Base-by-base conservation (phyloP, 2,797 vertebrate genomes). In the Protonibea diacanthus region DNA sequence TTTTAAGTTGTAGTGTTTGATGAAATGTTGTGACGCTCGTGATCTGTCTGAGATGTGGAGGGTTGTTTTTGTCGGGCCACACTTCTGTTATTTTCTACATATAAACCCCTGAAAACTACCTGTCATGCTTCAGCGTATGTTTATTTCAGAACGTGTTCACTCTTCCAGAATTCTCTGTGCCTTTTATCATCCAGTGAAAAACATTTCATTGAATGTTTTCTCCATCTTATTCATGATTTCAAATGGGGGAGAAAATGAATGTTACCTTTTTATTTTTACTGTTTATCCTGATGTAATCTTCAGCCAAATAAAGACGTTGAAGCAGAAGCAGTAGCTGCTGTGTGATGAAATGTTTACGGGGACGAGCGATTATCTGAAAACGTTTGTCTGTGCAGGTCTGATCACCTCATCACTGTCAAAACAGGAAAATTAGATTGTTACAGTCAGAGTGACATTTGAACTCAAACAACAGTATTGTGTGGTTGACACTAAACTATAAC, bases 231-330 rank as follows among this genome's bases (percentile, higher is more conserved):
- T 58, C 29, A 6, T 29, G 8, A 55, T 42, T 33, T 25, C 38
- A 44, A 55, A 67, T 27, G 38, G 13, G 21, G 15, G 0, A 62
- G 21, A 70, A 15, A 18, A 49, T 23, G 1, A 47, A n/a, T 69
- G 18, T 57, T 65, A 58, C 47, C 1, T 38, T 70, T 70, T 65
- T 61, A 4, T 76, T 85, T 69, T 33, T 60, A 59, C 45, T 13
- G 20, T 78, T 72, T 74, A 45, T 68, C 48, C 42, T 84, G 52
- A 29, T 63, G 69, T 58, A 74, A 52, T 84, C 67, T 80, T 73
- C 25, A 71, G n/a, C 53, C 82, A 58, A 88, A 90, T 87, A 88
- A 90, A 92, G 47, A 11, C 45, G 60, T 62, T 51, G 42, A 79
- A 82, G 57, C 3, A 49, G 27, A 74, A 69, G 33, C 66, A 42